Evolutionary conservation across 2,113 vertebrate species (phyloP).

Genomic region (Azemiops feae): DNA sequence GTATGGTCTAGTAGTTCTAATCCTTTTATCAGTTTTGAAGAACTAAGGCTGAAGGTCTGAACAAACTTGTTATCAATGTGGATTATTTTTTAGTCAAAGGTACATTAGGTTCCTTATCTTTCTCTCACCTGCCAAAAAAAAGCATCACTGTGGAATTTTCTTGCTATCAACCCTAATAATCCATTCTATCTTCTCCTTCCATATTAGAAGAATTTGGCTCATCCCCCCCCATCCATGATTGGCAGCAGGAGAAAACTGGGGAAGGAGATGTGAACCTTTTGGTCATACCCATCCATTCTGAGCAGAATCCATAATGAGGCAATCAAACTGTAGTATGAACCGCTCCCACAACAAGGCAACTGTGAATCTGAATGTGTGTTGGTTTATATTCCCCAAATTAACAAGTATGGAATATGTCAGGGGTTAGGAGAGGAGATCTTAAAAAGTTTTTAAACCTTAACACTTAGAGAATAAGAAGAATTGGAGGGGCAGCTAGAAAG

Average conservation of each 20-base stretch:
- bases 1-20: neutral
- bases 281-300: constrained; percentile 22
- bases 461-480: neutral
- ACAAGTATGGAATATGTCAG: neutral
- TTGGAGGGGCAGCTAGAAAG: neutral
- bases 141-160: neutral
- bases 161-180: neutral
- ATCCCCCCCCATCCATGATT: neutral
- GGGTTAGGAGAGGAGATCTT: neutral
- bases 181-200: neutral
- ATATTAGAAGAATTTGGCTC: neutral
- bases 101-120: neutral
- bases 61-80: neutral
- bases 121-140: neutral
- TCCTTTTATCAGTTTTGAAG: neutral
- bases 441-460: neutral
- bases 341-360: constrained; percentile 20
- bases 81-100: neutral
- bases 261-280: constrained; percentile 24
- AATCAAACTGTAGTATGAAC: constrained; percentile 17
- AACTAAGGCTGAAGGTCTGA: neutral
- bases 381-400: neutral
- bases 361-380: constrained; percentile 37
- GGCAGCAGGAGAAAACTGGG: constrained; percentile 34
- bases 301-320: constrained; percentile 20